Percentiles rank a stretch among this genome's conserved stretches.
phyloP scores from a whole-genome alignment of 2,797 vertebrate species.

The Coilia nasus region DNA sequence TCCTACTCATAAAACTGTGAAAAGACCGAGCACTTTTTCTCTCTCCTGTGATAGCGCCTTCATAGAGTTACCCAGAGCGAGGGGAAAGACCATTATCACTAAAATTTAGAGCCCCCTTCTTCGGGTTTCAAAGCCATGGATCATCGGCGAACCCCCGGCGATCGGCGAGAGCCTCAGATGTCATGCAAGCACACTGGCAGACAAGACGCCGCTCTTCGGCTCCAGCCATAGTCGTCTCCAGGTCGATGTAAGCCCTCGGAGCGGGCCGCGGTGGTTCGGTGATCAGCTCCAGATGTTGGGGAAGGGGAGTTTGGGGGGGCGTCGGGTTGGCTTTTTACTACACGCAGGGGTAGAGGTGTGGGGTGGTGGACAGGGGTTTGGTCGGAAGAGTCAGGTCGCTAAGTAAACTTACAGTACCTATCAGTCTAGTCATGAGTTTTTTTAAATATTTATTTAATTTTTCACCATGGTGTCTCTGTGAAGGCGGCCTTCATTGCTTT shows the following conservation, averaged over 20 bases:
- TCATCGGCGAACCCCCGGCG: neutral
- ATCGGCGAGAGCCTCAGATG: no score
- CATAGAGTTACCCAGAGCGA: neutral
- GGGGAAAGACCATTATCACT: neutral
- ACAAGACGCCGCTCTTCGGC: no score
- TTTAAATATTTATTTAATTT: neutral
- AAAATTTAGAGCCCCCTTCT: neutral
- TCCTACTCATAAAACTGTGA: no score
- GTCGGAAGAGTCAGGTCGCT: neutral
- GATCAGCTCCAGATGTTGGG: conserved; percentile 42
- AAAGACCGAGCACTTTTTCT: no score
- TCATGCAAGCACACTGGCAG: no score
- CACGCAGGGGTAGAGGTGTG: neutral
- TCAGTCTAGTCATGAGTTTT: conserved; percentile 27
- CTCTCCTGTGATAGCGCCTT: no score
- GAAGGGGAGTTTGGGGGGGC: neutral
- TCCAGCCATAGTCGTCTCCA: neutral
- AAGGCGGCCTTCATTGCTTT: conserved; percentile 5
- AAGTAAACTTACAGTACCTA: conserved; percentile 42
- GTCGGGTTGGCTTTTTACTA: neutral
- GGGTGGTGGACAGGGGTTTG: neutral
- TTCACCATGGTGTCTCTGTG: conserved; percentile 14
- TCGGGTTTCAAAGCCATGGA: neutral
- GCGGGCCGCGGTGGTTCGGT: conserved; percentile 28
- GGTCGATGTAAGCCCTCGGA: neutral